Evolutionary conservation across 2,113 vertebrate genomes (phyloP).

Genomic region (Hemibagrus wyckioides): DNA sequence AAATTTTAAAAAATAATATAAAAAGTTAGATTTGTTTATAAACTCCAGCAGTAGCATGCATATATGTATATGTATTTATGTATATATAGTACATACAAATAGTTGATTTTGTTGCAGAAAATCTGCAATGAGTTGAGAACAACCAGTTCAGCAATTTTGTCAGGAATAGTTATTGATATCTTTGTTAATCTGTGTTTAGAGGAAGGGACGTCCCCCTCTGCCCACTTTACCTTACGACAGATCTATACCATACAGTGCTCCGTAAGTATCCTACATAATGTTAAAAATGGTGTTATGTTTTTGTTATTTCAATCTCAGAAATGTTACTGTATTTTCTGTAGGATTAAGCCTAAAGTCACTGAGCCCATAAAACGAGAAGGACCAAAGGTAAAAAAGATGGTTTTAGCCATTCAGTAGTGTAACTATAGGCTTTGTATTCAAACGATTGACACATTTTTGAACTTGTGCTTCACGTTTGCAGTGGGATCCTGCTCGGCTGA

Average conservation of each 20-base stretch:
- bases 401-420: neutral
- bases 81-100: too few species aligned
- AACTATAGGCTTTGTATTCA: neutral
- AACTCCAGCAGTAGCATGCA: too few species aligned
- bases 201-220: constrained; percentile 85
- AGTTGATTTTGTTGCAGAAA: neutral
- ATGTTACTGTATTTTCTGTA: constrained; percentile 54
- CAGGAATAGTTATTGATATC: neutral
- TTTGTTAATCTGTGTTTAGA: constrained; percentile 68
- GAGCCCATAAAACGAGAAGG: constrained; percentile 90
- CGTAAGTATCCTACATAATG: constrained; percentile 63
- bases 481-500: constrained; percentile 94
- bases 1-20: too few species aligned
- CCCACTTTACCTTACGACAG: constrained; percentile 74
- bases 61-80: too few species aligned
- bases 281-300: neutral
- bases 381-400: constrained; percentile 81
- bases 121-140: too few species aligned
- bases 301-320: neutral
- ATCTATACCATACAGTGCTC: constrained; percentile 53
- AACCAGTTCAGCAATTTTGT: neutral
- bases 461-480: constrained; percentile 56
- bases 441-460: neutral
- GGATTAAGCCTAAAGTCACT: constrained; percentile 83
- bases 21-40: neutral